phyloP scores from a whole-genome alignment of 2,797 vertebrate genomes.

The Aulostomus chinensis region DNA sequence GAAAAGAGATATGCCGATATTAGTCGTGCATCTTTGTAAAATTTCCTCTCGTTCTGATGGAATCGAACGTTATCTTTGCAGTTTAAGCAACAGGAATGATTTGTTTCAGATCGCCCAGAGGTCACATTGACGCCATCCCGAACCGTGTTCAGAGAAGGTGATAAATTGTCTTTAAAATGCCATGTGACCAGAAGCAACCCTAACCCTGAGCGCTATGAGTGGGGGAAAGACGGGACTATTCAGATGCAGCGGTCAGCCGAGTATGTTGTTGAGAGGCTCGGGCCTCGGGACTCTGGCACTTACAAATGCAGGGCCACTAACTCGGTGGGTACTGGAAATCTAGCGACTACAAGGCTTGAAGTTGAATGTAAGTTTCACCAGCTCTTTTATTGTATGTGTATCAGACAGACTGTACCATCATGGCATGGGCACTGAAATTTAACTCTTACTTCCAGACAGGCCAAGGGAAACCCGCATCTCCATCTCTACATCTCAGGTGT shows the following conservation, averaged over 20 bases:
- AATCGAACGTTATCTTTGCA: too few relatives aligned
- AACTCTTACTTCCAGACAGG: conserved; percentile 52
- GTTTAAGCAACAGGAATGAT: neutral
- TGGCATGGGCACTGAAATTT: too few relatives aligned
- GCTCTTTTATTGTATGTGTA: neutral
- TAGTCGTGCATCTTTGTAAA: too few relatives aligned
- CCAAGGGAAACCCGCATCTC: conserved; percentile 22
- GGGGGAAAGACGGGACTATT: conserved; percentile 17
- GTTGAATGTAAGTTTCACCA: conserved; percentile 64
- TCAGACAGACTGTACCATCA: neutral
- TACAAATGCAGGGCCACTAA: conserved; percentile 53
- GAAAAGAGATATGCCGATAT: too few relatives aligned
- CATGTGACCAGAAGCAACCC: conserved; percentile 44
- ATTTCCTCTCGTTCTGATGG: too few relatives aligned
- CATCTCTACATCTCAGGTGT: accelerated
- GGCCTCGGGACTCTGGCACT: neutral
- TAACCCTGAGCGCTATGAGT: accelerated
- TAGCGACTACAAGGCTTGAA: accelerated
- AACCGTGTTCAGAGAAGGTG: neutral
- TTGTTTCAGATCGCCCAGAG: conserved; percentile 59
- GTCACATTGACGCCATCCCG: neutral
- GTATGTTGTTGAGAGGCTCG: accelerated
- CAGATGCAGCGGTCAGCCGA: too few relatives aligned
- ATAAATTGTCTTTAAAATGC: conserved; percentile 34
- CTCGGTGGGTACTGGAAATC: accelerated